Evolutionary conservation across 2,113 vertebrate species (phyloP).

Genomic region (Dipodomys stephensi): DNA sequence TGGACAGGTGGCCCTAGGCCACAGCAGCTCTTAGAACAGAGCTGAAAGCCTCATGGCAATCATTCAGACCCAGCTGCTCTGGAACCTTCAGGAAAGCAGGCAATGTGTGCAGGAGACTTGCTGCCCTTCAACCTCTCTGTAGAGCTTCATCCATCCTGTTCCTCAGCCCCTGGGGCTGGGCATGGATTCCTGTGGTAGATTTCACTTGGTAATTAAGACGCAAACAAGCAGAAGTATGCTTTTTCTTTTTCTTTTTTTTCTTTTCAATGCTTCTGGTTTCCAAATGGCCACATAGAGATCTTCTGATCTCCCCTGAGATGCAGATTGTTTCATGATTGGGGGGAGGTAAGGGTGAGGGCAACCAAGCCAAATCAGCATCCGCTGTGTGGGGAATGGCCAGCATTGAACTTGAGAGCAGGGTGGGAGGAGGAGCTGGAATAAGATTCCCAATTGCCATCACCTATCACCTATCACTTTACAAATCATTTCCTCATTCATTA

Average conservation of each 20-base stretch:
- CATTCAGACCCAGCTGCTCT: neutral
- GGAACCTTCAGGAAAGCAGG: neutral
- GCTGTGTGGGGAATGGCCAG: neutral
- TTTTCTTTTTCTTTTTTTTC: conserved; percentile 31
- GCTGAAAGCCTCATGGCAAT: neutral
- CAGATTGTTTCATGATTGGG: conserved; percentile 10
- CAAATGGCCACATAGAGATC: neutral
- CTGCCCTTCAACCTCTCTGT: neutral
- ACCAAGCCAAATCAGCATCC: conserved; percentile 14
- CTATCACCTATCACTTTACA: neutral
- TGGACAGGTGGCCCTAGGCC: neutral
- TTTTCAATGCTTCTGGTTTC: conserved; percentile 51
- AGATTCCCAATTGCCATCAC: neutral
- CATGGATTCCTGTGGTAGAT: neutral
- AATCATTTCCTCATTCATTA: conserved; percentile 26
- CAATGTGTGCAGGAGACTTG: neutral
- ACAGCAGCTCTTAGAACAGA: neutral
- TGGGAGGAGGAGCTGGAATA: neutral
- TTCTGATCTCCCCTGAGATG: neutral
- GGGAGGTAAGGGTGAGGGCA: too few species aligned
- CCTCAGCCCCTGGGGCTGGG: neutral
- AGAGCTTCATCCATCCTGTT: neutral
- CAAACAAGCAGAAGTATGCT: conserved; percentile 28
- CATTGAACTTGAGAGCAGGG: neutral
- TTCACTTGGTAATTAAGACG: conserved; percentile 31